phyloP scores from a whole-genome alignment of 2,888 invertebrate species.

The Torymus texanus region DNA sequence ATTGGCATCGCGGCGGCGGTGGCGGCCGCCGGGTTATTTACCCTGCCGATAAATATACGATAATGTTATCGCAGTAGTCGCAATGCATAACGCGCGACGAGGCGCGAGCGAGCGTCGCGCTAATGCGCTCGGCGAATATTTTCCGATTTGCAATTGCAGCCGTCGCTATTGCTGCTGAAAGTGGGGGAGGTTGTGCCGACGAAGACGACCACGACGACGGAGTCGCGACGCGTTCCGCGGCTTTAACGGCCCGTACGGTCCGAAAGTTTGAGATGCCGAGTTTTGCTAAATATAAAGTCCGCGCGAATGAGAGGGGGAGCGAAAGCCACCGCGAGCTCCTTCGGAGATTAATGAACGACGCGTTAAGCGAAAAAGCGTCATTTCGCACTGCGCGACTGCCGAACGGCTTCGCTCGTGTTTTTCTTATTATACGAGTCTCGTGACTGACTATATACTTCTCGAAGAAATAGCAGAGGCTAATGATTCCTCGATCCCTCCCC shows the following conservation, averaged over 20 bases:
- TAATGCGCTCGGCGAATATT: conserved; percentile 48
- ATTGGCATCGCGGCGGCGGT: conserved; percentile 58
- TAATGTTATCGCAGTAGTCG: conserved; percentile 64
- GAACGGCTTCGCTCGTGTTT: conserved; percentile 15
- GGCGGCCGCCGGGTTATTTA: conserved; percentile 62
- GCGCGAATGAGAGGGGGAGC: conserved; percentile 18
- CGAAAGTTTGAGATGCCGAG: conserved; percentile 62
- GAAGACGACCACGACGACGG: conserved; percentile 49
- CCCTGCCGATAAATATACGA: conserved; percentile 67
- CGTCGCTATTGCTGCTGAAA: not conserved
- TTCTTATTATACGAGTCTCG: conserved; percentile 35
- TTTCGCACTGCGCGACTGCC: conserved; percentile 33
- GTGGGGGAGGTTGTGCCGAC: conserved; percentile 49
- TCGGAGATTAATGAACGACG: conserved; percentile 60
- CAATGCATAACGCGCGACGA: conserved; percentile 11
- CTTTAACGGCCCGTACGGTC: conserved; percentile 65
- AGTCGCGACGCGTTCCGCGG: conserved; percentile 59
- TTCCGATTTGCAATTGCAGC: conserved; percentile 52
- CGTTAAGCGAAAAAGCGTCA: conserved; percentile 53
- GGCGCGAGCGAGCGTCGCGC: conserved; percentile 50
- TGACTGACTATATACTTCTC: not conserved
- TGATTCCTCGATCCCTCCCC: conserved; percentile 20
- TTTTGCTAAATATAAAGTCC: conserved; percentile 62
- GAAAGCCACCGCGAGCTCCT: conserved; percentile 44
- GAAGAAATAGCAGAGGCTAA: conserved; percentile 8